Conservation (phyloP, 2,797 vertebrate species). For the Bradypodion pumilum region DNA sequence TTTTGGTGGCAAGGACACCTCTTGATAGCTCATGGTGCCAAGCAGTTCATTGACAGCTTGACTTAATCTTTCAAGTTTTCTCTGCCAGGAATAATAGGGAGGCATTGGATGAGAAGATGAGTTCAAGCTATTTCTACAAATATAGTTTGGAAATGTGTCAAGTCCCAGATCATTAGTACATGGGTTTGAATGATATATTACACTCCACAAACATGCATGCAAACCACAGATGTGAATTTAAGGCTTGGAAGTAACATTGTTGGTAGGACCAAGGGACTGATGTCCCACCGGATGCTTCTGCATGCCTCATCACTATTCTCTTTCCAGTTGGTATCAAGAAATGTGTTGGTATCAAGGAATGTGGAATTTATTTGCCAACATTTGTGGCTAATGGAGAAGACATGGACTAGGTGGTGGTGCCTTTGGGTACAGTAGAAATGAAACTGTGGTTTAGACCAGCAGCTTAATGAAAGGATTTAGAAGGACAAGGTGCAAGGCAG, state of each 20-base stretch:
- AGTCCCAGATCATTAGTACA: neutral
- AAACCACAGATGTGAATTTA: neutral
- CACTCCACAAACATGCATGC: no score
- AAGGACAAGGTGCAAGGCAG: neutral
- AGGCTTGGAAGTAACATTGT: neutral
- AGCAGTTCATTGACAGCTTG: neutral
- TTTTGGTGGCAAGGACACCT: neutral
- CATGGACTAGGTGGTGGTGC: neutral
- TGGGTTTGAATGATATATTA: no score
- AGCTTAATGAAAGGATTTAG: neutral
- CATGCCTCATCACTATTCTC: neutral
- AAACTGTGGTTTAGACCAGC: neutral
- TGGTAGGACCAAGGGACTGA: neutral
- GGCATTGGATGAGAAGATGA: neutral
- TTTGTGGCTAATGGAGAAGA: neutral
- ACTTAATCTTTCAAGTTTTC: neutral
- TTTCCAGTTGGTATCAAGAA: neutral
- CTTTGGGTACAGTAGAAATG: neutral
- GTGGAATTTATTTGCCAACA: neutral
- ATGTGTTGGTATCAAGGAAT: neutral
- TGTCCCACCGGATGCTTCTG: neutral
- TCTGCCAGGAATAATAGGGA: neutral
- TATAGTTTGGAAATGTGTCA: neutral
- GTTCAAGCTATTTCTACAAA: neutral
- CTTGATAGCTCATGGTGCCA: neutral